These are phyloP conservation scores for Dicrurus megarhynchus DNA, from an alignment of 2,113 vertebrate species.

Conservation along the genomic window DNA sequence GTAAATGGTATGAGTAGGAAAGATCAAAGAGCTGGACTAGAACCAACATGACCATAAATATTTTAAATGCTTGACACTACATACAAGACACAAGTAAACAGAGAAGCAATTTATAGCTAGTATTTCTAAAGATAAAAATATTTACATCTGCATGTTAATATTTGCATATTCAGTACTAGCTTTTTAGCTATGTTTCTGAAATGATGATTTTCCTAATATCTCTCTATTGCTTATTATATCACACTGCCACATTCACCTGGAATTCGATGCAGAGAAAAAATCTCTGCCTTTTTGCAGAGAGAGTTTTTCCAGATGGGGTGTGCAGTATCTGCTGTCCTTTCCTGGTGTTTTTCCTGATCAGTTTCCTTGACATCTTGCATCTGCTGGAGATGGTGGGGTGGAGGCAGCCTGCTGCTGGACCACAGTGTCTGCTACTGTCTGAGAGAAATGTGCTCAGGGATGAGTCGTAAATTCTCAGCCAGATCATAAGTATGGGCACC, in stretches of 20 bases:
- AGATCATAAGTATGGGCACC: neutral
- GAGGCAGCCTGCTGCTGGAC: neutral
- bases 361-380: neutral
- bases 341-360: neutral
- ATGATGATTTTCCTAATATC: neutral
- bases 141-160: neutral
- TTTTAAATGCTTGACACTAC: constrained; percentile 22
- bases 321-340: neutral
- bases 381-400: neutral
- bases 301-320: neutral
- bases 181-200: neutral
- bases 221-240: neutral
- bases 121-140: neutral
- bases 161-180: neutral
- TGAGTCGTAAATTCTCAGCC: neutral
- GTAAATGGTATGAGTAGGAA: neutral
- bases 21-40: constrained; percentile 26
- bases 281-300: neutral
- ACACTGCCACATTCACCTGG: neutral
- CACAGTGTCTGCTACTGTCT: neutral
- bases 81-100: constrained; percentile 27
- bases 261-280: neutral
- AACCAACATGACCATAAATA: constrained; percentile 17
- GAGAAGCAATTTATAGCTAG: neutral
- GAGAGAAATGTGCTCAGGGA: neutral